Evolutionary conservation across 2,797 vertebrate species (phyloP), one percentile per base, ranked within the genome.

Genomic region (Lacerta agilis): DNA sequence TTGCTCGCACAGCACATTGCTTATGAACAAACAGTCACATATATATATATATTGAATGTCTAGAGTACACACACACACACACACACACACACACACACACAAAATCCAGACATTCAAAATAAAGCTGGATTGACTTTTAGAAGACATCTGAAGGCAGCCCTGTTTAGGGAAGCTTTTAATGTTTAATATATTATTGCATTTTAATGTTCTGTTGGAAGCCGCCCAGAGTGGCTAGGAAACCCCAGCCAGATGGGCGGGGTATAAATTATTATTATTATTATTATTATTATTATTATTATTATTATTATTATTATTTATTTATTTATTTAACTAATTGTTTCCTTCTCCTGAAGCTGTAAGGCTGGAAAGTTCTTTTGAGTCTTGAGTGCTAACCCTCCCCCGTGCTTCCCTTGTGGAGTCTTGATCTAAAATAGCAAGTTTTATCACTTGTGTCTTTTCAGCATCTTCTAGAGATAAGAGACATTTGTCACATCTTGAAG

Each of bases 401-500:
- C 82, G 13, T 80, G 7, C 25, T 86, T 25, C 79, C 29, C 58
- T 25, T 78, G 45, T 88, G 61, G 88, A 81, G 90, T 79, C 78
- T 86, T 93, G 78, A 89, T 84, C 91, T 93, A 94, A 96, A 94
- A 94, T 91, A 94, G 89, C 67, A 90, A 85, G 66, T 86, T 71
- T 93, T 95, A 94, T 95, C 86, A 91, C 78, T 90, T 89, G 73
- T 67, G 85, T 94, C 82, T 81, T 91, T 89, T 89, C 90, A 89
- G 82, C 92, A 90, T 95, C 90, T 95, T 89, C 58, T 36, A 94
- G 86, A 96, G 92, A 96, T 95, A 95, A 95, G 86, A 92, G 94
- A 91, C 87, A 93, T 97, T 97, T 96, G 92, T 96, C 93, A 93
- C 89, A 87, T 94, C 87, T 90, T 91, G 88, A 90, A 91, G 92